Conservation (phyloP, 2,888 invertebrate species). For the Apoda limacodes region DNA sequence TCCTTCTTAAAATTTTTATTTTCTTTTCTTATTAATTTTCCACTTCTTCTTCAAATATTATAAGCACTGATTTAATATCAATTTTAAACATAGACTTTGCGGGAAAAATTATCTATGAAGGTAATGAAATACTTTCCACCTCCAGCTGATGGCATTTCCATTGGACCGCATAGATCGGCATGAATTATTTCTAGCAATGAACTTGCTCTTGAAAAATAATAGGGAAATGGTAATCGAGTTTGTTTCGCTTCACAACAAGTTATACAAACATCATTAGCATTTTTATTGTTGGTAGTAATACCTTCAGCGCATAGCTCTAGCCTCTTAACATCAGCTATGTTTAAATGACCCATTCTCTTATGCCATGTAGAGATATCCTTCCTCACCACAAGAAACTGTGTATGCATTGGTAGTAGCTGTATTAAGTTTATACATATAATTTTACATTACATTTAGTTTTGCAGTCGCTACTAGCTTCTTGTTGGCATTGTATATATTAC, state of each 20-base stretch:
- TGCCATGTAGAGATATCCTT: constrained; percentile 8
- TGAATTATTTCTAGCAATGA: constrained; percentile 28
- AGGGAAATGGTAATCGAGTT: constrained; percentile 10
- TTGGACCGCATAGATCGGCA: constrained; percentile 32
- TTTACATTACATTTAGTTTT: constrained; percentile 3
- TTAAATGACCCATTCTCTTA: too few species aligned
- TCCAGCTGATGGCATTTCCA: constrained; percentile 28
- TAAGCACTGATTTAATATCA: constrained; percentile 24
- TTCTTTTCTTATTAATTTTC: constrained; percentile 12
- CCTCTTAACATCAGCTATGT: constrained; percentile 13
- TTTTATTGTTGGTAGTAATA: constrained; percentile 8
- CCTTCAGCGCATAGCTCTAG: constrained; percentile 17
- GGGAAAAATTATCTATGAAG: constrained; percentile 30
- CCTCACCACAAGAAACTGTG: constrained; percentile 3
- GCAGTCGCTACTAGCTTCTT: constrained; percentile 13
- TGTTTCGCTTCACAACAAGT: constrained; percentile 12
- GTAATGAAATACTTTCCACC: constrained; percentile 31
- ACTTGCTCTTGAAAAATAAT: constrained; percentile 11
- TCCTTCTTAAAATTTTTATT: constrained; percentile 9
- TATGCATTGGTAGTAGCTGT: constrained; percentile 7
- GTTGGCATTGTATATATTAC: constrained; percentile 13
- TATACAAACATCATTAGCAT: constrained; percentile 5
- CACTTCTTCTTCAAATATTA: constrained; percentile 13
- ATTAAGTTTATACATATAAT: constrained; percentile 18
- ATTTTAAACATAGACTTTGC: constrained; percentile 26